Conservation (phyloP, 2,888 invertebrate species). For the Cantharis lateralis region DNA sequence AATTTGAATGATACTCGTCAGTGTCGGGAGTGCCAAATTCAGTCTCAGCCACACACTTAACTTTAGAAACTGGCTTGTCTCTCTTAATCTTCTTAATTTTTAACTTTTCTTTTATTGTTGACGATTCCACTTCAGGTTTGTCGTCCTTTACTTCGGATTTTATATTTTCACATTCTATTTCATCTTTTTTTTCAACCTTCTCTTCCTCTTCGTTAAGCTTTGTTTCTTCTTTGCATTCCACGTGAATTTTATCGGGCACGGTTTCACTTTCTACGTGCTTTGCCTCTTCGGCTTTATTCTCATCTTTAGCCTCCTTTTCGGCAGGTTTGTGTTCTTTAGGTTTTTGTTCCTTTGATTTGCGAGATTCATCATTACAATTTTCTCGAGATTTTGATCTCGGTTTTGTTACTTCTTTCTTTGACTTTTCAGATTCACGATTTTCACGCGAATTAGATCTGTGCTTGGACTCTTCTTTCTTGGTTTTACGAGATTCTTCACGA, state of each 20-base stretch:
- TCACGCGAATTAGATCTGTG: background rate
- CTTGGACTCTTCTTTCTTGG: background rate
- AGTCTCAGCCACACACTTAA: conserved; percentile 8
- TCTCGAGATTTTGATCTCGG: background rate
- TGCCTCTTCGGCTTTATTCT: conserved; percentile 7
- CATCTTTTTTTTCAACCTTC: conserved; percentile 10
- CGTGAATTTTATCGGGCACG: background rate
- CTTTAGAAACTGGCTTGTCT: background rate
- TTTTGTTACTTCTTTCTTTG: background rate
- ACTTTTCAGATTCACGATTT: background rate
- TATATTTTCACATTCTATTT: conserved; percentile 3
- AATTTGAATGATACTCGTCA: conserved; percentile 44
- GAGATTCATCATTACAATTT: background rate
- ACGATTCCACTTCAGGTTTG: conserved; percentile 7
- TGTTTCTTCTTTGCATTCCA: background rate
- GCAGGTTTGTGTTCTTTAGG: background rate
- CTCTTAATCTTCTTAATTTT: conserved; percentile 9
- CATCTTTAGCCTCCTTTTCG: background rate
- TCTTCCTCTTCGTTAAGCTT: background rate
- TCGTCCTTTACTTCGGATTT: background rate
- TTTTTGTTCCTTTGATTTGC: background rate
- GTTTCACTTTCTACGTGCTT: background rate
- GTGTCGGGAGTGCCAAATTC: conserved; percentile 40
- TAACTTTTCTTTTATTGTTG: background rate
- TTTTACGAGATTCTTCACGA: background rate